These are phyloP conservation scores for Rhinichthys osculus DNA, from an alignment of 2,797 vertebrate species.

Conservation along the genomic window DNA sequence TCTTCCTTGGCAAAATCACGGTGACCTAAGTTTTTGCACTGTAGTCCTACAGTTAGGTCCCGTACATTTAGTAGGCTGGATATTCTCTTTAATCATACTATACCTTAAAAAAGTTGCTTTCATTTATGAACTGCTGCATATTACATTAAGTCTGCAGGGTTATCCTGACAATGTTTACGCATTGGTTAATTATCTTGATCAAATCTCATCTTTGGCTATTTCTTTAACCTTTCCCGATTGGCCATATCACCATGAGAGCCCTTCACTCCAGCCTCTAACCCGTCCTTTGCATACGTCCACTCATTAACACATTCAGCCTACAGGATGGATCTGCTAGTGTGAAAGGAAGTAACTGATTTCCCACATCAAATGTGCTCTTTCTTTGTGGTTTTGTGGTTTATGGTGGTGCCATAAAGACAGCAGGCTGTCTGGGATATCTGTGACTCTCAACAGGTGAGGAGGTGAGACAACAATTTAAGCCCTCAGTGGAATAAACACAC, in stretches of 20 bases:
- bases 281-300: neutral
- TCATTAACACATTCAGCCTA: neutral
- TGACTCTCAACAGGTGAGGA: conserved; percentile 2
- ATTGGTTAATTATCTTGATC: neutral
- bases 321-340: neutral
- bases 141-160: neutral
- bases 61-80: neutral
- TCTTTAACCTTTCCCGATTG: neutral
- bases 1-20: no score
- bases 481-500: conserved; percentile 13
- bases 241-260: conserved; percentile 63
- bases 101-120: neutral
- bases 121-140: neutral
- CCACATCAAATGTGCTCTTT: neutral
- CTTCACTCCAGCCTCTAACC: conserved; percentile 63
- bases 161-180: neutral
- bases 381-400: conserved; percentile 36
- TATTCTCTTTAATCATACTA: neutral
- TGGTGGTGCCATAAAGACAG: neutral
- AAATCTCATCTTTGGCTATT: neutral
- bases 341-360: conserved; percentile 13
- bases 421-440: neutral
- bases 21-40: conserved; percentile 8
- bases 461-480: conserved; percentile 8
- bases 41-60: neutral